Base-by-base conservation (phyloP, 2,888 invertebrate genomes). In the Colletes collaris region DNA sequence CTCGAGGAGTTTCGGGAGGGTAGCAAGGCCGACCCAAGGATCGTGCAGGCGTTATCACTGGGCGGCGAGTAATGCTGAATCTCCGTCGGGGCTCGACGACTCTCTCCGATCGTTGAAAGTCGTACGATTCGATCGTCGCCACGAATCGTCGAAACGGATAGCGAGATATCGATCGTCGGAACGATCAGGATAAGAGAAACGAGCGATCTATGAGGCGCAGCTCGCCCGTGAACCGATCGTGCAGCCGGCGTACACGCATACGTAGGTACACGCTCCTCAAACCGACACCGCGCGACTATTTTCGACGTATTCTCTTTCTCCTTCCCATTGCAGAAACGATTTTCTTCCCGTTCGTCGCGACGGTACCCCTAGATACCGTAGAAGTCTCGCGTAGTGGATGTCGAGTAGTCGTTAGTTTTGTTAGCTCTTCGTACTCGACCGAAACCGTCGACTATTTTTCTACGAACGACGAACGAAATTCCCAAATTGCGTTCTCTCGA, bases 1-100 rank as follows among this genome's bases (percentile, higher is more conserved):
- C 95, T 99, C 88, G 99, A 99, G 91, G 98, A 99, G 93, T 98
- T 98, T 94, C 96, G 98, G 90, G 98, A 99, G 94, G 99, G 99
- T 86, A 98, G 98, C 94, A 99, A 99, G 94, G 98, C 98, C 73
- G 99, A 99, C 94, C 99, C 99, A 50, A 96, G 99, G 93, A 99
- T 99, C 93, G 98, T 99, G 76, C 99, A 99, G 94, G 99, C 99
- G 69, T 95, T 99, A 83, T 97, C 97, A 64, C 95, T 98, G 87
- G 97, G 97, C 88, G 95, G 96, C 94, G 96, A 96, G 93, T 93
- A 94, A 92, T 93, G 81, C 37, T 19, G 27, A 16, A 56, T 37
- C 27, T 35, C 49, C 55, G 13, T 55, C 62, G 44, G 11, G 35
- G 49, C 50, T 71, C 55, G 55, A 53, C 66, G 63, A 77, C 60